Conservation (phyloP, 1,140 invertebrate species). For the Lucilia sericata region DNA sequence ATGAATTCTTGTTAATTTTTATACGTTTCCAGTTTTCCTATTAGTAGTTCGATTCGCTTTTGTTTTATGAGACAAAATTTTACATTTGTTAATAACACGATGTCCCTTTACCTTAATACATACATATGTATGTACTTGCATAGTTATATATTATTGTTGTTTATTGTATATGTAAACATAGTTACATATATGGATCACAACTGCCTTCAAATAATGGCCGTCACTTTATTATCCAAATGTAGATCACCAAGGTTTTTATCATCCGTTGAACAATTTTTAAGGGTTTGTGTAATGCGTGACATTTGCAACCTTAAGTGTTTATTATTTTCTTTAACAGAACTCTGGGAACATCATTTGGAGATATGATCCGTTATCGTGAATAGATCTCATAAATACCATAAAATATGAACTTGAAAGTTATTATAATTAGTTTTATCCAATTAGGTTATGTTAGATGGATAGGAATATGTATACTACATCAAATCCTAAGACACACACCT, state of each 20-base stretch:
- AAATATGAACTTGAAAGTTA: too few relatives aligned
- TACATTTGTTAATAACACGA: background rate
- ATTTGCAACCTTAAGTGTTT: too few relatives aligned
- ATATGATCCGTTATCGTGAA: too few relatives aligned
- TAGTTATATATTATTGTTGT: background rate
- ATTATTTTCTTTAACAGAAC: too few relatives aligned
- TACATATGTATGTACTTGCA: background rate
- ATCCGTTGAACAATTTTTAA: background rate
- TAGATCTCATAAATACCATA: too few relatives aligned
- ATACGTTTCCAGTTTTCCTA: background rate
- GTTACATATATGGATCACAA: too few relatives aligned
- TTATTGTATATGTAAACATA: too few relatives aligned
- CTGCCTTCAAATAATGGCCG: slow-evolving; percentile 1
- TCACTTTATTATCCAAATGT: background rate
- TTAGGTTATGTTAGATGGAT: too few relatives aligned
- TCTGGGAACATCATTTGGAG: too few relatives aligned
- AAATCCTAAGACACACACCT: too few relatives aligned
- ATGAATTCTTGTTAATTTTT: background rate
- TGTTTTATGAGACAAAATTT: background rate
- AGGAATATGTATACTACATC: too few relatives aligned
- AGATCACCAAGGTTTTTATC: background rate
- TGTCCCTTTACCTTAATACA: background rate
- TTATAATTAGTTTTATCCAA: too few relatives aligned
- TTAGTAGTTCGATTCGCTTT: background rate
- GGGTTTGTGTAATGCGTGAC: background rate